Conservation (phyloP, 92 coral and sea anemone genomes). For the Micromussa lordhowensis region DNA sequence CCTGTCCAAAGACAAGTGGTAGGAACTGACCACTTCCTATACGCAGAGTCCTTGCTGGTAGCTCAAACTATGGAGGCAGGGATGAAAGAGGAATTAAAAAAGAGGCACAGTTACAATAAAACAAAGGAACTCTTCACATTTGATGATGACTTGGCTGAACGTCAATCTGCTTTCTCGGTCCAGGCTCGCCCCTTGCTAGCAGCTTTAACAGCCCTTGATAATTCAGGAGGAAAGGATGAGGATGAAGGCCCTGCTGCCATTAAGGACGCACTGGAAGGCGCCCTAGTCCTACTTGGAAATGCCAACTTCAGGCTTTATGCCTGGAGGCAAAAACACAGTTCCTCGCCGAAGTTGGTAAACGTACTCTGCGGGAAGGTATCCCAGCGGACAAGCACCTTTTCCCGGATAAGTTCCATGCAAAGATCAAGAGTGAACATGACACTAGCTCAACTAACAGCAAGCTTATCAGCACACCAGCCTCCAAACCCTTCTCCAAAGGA, state of each 20-base stretch:
- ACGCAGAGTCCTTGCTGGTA: no score
- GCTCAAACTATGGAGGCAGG: no score
- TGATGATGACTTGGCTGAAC: no score
- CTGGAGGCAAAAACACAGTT: conserved; percentile 73
- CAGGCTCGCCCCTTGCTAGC: no score
- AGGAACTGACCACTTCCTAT: no score
- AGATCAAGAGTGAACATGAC: conserved; percentile 59
- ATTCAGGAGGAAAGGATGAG: not conserved
- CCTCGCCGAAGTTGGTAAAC: conserved; percentile 65
- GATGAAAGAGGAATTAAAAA: no score
- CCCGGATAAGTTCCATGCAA: conserved; percentile 58
- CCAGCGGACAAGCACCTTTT: conserved; percentile 65
- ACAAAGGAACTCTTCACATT: no score
- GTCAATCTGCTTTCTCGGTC: no score
- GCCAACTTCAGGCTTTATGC: conserved; percentile 65
- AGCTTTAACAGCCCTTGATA: no score
- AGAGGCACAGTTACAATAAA: no score
- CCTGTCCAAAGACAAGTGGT: no score
- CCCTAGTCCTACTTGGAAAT: conserved; percentile 65
- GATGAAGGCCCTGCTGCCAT: conserved; percentile 49
- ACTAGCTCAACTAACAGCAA: conserved; percentile 45
- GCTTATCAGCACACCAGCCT: conserved; percentile 49
- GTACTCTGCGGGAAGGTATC: conserved; percentile 54
- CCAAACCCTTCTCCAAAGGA: conserved; percentile 6
- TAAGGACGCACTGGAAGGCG: conserved; percentile 63